These are phyloP conservation scores for Alouatta caraya DNA, from an alignment of 2,797 vertebrate species.

Conservation along the genomic window DNA sequence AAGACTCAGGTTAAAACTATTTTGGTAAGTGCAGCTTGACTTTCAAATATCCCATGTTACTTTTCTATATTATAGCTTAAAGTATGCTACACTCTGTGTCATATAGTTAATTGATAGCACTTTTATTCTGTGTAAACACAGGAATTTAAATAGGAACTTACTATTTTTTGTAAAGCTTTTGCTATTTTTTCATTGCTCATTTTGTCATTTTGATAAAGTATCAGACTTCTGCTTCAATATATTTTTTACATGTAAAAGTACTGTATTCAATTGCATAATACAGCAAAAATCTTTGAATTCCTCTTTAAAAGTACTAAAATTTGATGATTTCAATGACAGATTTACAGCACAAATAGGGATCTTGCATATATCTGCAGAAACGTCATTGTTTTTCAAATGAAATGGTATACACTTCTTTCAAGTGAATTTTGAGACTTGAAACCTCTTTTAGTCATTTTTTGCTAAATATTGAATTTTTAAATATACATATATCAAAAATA, in stretches of 20 bases:
- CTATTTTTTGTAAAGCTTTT: slow-evolving; percentile 85
- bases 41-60: slow-evolving; percentile 81
- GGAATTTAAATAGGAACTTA: slow-evolving; percentile 80
- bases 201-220: slow-evolving; percentile 78
- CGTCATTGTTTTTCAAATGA: slow-evolving; percentile 53
- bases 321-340: slow-evolving; percentile 55
- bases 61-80: slow-evolving; percentile 82
- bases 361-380: background rate
- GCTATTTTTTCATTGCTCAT: slow-evolving; percentile 79
- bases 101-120: slow-evolving; percentile 81
- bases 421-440: slow-evolving; percentile 55
- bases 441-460: slow-evolving; percentile 53
- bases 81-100: slow-evolving; percentile 82
- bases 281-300: slow-evolving; percentile 56
- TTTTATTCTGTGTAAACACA: slow-evolving; percentile 71
- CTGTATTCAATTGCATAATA: slow-evolving; percentile 60
- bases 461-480: slow-evolving; percentile 53
- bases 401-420: slow-evolving; percentile 32
- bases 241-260: slow-evolving; percentile 74
- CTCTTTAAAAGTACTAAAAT: slow-evolving; percentile 64
- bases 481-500: slow-evolving; percentile 37
- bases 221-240: slow-evolving; percentile 70
- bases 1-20: slow-evolving; percentile 83
- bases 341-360: slow-evolving; percentile 46
- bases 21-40: slow-evolving; percentile 84